phyloP scores from a whole-genome alignment of 2,113 vertebrate genomes.

The Nematolebias whitei region DNA sequence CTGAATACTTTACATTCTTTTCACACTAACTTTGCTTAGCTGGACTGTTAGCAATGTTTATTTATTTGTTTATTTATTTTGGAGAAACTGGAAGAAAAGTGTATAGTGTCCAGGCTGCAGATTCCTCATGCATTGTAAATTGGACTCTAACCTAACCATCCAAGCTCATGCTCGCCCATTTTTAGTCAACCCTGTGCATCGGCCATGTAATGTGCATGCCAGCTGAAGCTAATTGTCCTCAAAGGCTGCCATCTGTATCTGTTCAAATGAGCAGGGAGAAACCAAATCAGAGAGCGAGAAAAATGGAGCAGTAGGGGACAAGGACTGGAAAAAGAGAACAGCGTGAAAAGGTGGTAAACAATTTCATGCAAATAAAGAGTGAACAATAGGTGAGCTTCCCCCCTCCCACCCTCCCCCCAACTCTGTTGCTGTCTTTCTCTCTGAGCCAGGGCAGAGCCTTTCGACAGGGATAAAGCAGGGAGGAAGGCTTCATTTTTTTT shows the following conservation, averaged over 20 bases:
- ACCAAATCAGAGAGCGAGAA: slow-evolving; percentile 47
- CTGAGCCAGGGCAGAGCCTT: slow-evolving; percentile 70
- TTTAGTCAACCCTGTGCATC: not conserved
- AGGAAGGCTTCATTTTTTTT: slow-evolving; percentile 48
- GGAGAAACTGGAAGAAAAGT: not conserved
- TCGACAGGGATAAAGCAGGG: slow-evolving; percentile 69
- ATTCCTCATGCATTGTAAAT: not conserved
- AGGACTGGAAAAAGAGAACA: slow-evolving; percentile 57
- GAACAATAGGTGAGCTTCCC: slow-evolving; percentile 75
- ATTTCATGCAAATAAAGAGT: slow-evolving; percentile 78
- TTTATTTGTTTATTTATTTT: not conserved
- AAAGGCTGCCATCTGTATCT: slow-evolving; percentile 46
- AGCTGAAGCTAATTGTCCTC: slow-evolving; percentile 48
- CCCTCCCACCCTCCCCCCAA: slow-evolving; percentile 28
- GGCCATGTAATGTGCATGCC: not conserved
- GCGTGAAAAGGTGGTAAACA: slow-evolving; percentile 76
- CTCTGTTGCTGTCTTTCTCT: slow-evolving; percentile 46
- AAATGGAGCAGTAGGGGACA: slow-evolving; percentile 63
- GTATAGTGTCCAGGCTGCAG: not conserved
- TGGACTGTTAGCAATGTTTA: not conserved
- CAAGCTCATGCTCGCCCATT: not conserved
- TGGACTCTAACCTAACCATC: not conserved
- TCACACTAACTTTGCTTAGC: slow-evolving; percentile 11
- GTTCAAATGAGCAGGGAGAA: slow-evolving; percentile 45
- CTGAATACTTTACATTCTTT: slow-evolving; percentile 28